A percentile compares a stretch with the other conserved stretches of the same genome.
Evolutionary conservation across 2,888 invertebrate genomes (phyloP).

Genomic region (Troglohyphantes excavatus): DNA sequence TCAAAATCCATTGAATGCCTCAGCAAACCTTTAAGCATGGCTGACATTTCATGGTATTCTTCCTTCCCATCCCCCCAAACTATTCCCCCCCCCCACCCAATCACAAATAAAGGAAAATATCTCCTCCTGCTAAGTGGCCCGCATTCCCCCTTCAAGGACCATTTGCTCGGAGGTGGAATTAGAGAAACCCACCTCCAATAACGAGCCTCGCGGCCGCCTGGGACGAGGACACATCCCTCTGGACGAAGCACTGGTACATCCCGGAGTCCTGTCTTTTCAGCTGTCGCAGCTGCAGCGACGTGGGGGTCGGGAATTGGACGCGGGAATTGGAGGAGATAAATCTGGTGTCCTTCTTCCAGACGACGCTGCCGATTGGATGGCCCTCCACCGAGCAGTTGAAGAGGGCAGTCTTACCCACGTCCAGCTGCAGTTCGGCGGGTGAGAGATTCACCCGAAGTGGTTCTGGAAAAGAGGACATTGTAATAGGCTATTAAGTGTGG

Average conservation of each 20-base stretch:
- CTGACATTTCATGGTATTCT: neutral
- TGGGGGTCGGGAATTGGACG: conserved; percentile 76
- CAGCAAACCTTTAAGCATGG: no score
- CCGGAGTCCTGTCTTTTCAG: conserved; percentile 76
- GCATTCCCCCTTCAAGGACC: conserved; percentile 32
- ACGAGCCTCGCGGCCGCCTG: conserved; percentile 79
- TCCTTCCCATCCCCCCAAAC: neutral
- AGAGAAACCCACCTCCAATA: conserved; percentile 78
- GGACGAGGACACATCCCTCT: conserved; percentile 72
- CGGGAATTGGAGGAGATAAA: conserved; percentile 70
- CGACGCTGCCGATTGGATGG: conserved; percentile 66
- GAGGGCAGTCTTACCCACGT: conserved; percentile 72
- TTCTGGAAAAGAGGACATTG: conserved; percentile 53
- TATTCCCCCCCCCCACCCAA: neutral
- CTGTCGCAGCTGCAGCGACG: conserved; percentile 73
- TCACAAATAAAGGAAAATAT: conserved; percentile 7
- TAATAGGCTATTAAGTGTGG: conserved; percentile 41
- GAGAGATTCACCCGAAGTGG: conserved; percentile 61
- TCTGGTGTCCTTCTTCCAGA: conserved; percentile 78
- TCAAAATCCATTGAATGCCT: no score
- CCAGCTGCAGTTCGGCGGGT: conserved; percentile 66
- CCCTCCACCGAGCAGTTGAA: conserved; percentile 79
- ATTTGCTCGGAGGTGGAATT: conserved; percentile 35
- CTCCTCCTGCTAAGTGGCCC: conserved; percentile 3
- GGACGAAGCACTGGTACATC: conserved; percentile 79